These are phyloP conservation scores for Armadillidium nasatum DNA, from an alignment of 1,140 invertebrate genomes.

Conservation along the genomic window DNA sequence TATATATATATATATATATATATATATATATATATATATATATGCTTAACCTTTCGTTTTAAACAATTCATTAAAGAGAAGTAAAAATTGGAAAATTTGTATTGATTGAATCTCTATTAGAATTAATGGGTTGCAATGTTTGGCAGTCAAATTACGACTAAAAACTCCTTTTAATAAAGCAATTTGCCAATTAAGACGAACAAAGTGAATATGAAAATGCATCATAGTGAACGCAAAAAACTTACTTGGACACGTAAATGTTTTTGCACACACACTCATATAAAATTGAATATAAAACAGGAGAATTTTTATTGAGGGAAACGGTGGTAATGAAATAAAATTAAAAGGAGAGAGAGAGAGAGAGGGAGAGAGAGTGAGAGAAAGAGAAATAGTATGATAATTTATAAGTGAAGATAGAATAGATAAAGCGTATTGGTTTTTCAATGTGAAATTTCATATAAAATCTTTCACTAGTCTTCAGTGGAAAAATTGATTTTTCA, in stretches of 20 bases:
- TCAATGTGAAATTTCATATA: background rate
- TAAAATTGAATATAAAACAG: too few species aligned
- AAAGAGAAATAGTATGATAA: too few species aligned
- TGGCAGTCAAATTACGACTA: conserved; percentile 3
- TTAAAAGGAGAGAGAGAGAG: background rate
- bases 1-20: conserved; percentile 6
- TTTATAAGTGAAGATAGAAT: too few species aligned
- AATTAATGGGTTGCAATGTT: background rate
- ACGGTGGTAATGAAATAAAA: background rate
- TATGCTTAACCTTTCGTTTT: background rate
- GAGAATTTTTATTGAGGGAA: too few species aligned
- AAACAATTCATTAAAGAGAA: background rate
- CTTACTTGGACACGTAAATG: background rate
- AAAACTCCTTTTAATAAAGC: background rate
- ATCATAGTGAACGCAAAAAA: background rate
- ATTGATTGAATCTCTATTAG: background rate
- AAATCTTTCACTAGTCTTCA: background rate
- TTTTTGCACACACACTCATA: background rate
- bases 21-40: background rate
- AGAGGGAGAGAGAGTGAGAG: background rate
- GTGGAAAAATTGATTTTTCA: background rate
- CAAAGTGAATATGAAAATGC: background rate
- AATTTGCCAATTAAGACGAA: background rate
- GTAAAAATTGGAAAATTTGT: background rate
- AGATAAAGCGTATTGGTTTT: too few species aligned